Evolutionary conservation across 2,888 invertebrate genomes (phyloP).

Genomic region (Neuroscelio doddi): DNA sequence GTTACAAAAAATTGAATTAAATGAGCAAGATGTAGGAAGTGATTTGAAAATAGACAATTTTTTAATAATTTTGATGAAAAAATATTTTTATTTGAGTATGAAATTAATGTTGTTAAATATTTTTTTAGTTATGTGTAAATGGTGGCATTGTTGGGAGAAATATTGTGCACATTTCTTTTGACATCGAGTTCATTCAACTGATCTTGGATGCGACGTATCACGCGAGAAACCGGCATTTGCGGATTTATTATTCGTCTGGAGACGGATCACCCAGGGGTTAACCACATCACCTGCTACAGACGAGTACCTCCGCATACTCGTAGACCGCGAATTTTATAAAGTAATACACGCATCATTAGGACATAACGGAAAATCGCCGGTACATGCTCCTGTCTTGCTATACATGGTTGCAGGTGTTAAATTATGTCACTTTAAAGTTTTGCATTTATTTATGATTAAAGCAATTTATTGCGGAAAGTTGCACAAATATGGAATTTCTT

Average conservation of each 20-base stretch:
- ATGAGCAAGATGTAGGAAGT: not conserved
- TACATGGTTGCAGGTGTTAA: too few species aligned
- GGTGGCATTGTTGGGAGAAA: not conserved
- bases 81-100: too few species aligned
- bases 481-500: too few species aligned
- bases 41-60: not conserved
- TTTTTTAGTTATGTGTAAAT: not conserved
- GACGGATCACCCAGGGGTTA: constrained; percentile 11
- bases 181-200: not conserved
- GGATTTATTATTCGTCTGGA: constrained; percentile 2
- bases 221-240: too few species aligned
- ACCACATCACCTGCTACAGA: constrained; percentile 8
- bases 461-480: too few species aligned
- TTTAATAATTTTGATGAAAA: too few species aligned
- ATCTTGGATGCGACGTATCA: not conserved
- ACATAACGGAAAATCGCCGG: constrained; percentile 6
- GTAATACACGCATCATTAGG: constrained; percentile 7
- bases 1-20: not conserved
- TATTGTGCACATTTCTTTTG: not conserved
- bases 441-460: too few species aligned
- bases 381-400: not conserved
- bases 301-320: too few species aligned
- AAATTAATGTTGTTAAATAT: too few species aligned
- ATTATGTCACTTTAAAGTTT: too few species aligned
- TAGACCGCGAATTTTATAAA: constrained; percentile 6